Conservation (phyloP, 2,888 invertebrate genomes). For the Anoncus sp. region DNA sequence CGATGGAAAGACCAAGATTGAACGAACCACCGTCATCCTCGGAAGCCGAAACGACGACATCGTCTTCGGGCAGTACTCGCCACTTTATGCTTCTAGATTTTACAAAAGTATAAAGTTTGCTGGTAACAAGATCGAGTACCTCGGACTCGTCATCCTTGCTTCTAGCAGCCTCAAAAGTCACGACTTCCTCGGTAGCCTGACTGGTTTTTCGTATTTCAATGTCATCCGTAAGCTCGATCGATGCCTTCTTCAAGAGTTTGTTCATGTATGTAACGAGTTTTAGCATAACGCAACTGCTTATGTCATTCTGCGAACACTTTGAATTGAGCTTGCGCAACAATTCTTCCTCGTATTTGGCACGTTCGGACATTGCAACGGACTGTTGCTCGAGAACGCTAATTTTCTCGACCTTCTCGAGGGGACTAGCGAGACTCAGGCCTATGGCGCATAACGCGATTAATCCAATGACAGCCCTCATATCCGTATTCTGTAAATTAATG, state of each 20-base stretch:
- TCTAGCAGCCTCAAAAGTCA: conserved; percentile 86
- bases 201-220: conserved; percentile 88
- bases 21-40: conserved; percentile 88
- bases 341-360: conserved; percentile 87
- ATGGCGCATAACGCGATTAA: conserved; percentile 70
- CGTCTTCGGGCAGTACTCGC: conserved; percentile 91
- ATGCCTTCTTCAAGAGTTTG: conserved; percentile 91
- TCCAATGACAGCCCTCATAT: conserved; percentile 75
- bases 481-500: conserved; percentile 40
- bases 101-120: conserved; percentile 91
- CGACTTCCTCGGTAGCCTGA: conserved; percentile 85
- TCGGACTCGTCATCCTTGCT: conserved; percentile 85
- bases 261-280: conserved; percentile 94
- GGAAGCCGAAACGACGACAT: conserved; percentile 90
- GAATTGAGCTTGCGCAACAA: conserved; percentile 90
- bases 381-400: conserved; percentile 79
- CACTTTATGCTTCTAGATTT: conserved; percentile 91
- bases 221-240: conserved; percentile 90
- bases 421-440: conserved; percentile 74
- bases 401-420: conserved; percentile 80
- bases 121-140: conserved; percentile 87
- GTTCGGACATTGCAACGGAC: conserved; percentile 77
- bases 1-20: conserved; percentile 89
- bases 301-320: conserved; percentile 91
- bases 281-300: conserved; percentile 92